Conservation (phyloP, 2,113 vertebrate genomes). For the Rhodinocichla rosea region DNA sequence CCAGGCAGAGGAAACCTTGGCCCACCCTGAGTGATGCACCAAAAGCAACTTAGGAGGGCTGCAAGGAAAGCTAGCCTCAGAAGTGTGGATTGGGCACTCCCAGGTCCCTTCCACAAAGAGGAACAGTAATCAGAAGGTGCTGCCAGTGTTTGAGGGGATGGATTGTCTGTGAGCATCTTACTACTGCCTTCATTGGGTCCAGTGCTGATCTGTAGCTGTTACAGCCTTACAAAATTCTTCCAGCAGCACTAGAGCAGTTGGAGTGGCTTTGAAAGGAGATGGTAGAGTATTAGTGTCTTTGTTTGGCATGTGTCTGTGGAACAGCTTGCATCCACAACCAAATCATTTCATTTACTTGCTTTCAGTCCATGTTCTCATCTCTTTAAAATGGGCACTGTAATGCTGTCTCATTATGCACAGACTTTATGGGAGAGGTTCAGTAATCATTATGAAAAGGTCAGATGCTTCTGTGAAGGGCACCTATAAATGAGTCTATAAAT, state of each 20-base stretch:
- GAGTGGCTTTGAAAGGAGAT: background rate
- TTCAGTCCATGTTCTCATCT: constrained; percentile 28
- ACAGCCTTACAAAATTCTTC: background rate
- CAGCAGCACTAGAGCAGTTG: background rate
- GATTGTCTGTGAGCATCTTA: background rate
- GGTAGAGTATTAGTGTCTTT: background rate
- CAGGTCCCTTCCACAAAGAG: background rate
- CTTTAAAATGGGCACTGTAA: constrained; percentile 32
- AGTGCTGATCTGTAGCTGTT: accelerated
- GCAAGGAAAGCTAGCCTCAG: background rate
- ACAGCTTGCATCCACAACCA: constrained; percentile 11
- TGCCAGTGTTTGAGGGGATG: background rate
- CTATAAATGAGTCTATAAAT: constrained; percentile 61
- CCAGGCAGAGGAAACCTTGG: background rate
- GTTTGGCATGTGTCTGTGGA: constrained; percentile 5
- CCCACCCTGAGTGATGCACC: background rate
- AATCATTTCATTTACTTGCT: background rate
- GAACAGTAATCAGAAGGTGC: background rate
- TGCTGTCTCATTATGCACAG: constrained; percentile 48
- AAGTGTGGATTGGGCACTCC: background rate
- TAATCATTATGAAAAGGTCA: constrained; percentile 58
- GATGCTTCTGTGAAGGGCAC: constrained; percentile 59
- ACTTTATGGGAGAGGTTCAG: constrained; percentile 53
- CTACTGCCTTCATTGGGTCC: background rate
- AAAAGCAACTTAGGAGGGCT: background rate